Base-by-base conservation (phyloP, 2,797 vertebrate species). In the Cryptoblepharus egeriae region DNA sequence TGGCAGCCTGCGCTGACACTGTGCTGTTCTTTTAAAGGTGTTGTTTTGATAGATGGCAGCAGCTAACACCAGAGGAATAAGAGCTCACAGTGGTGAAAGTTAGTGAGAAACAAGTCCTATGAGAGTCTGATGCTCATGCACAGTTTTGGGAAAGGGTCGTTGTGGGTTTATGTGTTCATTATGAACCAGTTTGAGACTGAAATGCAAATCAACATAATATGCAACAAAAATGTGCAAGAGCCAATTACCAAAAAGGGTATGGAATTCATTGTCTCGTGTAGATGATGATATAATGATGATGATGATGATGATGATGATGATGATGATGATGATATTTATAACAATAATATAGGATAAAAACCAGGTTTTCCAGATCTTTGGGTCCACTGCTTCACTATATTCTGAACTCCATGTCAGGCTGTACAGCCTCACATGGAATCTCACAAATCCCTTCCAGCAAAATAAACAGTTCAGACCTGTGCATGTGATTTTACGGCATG, bases 21-120 rank as follows among this genome's bases (percentile, higher is more conserved):
- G 10, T 64, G 20, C 5, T 85, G 22, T 72, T 80, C 61, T 79
- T 88, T 35, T 82, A 79, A 26, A 86, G 26, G 10, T 78, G 26
- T 11, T 83, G 2, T 80, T 88, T 79, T 78, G 16, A 57, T 22
- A 1, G 39, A 52, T 73, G 3, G 1, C 77, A 39, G 15, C 32
- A 80, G 72, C 11, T 60, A 13, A 80, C 72, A 65, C 12, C 10
- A 77, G 68, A 12, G 11, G 86, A 20, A 75, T 18, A 80, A 39
- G 45, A 82, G 57, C 24, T 35, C 64, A 28, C 37, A 69, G 64
- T 60, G 55, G 67, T 20, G 55, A 75, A 61, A 68, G 30, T 32
- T 11, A n/a, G 63, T 86, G 74, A 78, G 77, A 76, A 2, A 79
- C 84, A 76, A 80, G 70, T 35, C 28, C 52, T 65, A 71, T 39